Percentiles rank a stretch among this genome's conserved stretches.
phyloP scores from a whole-genome alignment of 1,140 invertebrate species.

The Pseudomyrmex sp. region DNA sequence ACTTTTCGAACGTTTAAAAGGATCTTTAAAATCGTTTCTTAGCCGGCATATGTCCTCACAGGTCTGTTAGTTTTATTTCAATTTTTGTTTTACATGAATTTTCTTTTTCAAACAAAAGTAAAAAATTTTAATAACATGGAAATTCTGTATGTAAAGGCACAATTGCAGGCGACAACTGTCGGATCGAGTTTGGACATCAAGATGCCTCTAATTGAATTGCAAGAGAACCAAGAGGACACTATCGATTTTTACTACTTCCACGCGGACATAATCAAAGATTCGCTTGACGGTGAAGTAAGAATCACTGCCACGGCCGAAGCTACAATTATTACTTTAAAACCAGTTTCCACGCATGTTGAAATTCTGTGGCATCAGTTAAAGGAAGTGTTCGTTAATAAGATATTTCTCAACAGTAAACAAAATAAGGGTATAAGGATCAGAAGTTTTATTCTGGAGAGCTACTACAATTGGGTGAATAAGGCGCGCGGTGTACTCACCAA shows the following conservation, averaged over 20 bases:
- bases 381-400: conserved; percentile 77
- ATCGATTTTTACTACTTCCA: conserved; percentile 67
- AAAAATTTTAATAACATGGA: background rate
- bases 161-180: conserved; percentile 49
- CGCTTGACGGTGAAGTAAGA: conserved; percentile 70
- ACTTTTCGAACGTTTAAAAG: conserved; percentile 83
- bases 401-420: conserved; percentile 69
- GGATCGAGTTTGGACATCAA: conserved; percentile 47
- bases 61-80: conserved; percentile 73
- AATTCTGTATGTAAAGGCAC: conserved; percentile 50
- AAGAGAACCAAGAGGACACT: conserved; percentile 43
- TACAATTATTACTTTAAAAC: conserved; percentile 30
- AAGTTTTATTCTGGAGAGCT: conserved; percentile 68
- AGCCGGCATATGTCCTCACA: conserved; percentile 77
- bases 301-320: conserved; percentile 55
- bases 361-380: conserved; percentile 77
- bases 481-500: conserved; percentile 66
- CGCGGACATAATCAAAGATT: conserved; percentile 71
- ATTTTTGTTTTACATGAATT: conserved; percentile 63
- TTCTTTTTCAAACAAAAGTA: conserved; percentile 53
- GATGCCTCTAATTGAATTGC: conserved; percentile 43
- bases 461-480: conserved; percentile 73
- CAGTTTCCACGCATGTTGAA: conserved; percentile 58
- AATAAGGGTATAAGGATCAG: conserved; percentile 71
- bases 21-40: conserved; percentile 82